These are phyloP conservation scores for Channallabes apus DNA, from an alignment of 2,797 vertebrate species.

Conservation along the genomic window DNA sequence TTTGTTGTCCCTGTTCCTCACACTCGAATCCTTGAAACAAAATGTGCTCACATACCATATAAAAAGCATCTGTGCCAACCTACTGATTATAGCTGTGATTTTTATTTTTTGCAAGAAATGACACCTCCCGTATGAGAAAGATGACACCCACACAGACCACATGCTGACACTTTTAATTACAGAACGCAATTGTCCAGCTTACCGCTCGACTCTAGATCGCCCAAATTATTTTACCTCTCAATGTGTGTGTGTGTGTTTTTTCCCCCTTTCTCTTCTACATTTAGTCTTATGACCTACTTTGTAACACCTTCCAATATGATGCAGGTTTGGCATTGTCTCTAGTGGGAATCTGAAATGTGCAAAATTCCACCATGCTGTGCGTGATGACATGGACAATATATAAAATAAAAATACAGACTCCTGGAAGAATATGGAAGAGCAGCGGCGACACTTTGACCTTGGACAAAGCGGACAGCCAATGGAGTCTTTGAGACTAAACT, in stretches of 20 bases:
- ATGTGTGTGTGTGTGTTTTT: constrained; percentile 63
- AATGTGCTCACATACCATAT: constrained; percentile 10
- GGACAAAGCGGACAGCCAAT: constrained; percentile 4
- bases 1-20: constrained; percentile 22
- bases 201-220: constrained; percentile 31
- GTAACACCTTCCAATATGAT: constrained; percentile 91
- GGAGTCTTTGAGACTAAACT: constrained; percentile 28
- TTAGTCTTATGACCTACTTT: constrained; percentile 81
- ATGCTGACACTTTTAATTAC: constrained; percentile 38
- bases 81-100: constrained; percentile 45
- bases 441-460: constrained; percentile 18
- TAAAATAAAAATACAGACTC: constrained; percentile 39
- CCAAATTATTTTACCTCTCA: constrained; percentile 34
- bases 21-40: constrained; percentile 30
- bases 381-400: constrained; percentile 28
- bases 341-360: constrained; percentile 70
- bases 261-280: constrained; percentile 47
- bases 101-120: constrained; percentile 68
- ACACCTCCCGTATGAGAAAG: constrained; percentile 69
- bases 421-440: constrained; percentile 6
- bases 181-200: constrained; percentile 47
- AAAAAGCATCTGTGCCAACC: constrained; percentile 9
- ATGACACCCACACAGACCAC: constrained; percentile 74
- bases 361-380: constrained; percentile 43
- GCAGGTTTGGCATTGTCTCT: constrained; percentile 97